phyloP scores from a whole-genome alignment of 2,888 invertebrate genomes.

The Pyrrhia umbra region DNA sequence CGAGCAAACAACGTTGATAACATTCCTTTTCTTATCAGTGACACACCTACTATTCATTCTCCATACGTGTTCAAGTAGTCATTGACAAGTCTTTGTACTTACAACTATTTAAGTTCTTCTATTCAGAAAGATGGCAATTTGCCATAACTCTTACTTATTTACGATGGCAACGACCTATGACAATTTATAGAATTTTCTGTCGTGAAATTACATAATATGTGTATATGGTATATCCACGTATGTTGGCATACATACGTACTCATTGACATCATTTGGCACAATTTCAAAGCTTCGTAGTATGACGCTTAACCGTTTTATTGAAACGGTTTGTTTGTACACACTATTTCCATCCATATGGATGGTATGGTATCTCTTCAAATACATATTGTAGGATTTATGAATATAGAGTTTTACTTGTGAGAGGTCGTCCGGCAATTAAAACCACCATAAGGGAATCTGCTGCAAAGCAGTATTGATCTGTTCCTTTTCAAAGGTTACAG shows the following conservation, averaged over 20 bases:
- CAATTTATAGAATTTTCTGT: conserved; percentile 19
- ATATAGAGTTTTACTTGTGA: too few species aligned
- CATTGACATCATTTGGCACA: conserved; percentile 32
- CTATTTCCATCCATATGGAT: neutral
- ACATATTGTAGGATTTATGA: too few species aligned
- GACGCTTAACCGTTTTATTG: neutral
- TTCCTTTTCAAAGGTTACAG: too few species aligned
- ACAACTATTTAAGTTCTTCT: neutral
- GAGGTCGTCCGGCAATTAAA: too few species aligned
- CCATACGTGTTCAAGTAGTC: conserved; percentile 14
- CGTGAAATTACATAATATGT: conserved; percentile 25
- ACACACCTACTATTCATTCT: conserved; percentile 48
- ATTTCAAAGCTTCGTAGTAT: conserved; percentile 10
- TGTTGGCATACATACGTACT: conserved; percentile 1
- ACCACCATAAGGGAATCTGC: too few species aligned
- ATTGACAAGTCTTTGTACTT: conserved; percentile 17
- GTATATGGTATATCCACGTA: conserved; percentile 10
- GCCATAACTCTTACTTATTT: conserved; percentile 14
- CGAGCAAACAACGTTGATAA: conserved; percentile 35
- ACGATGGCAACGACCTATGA: conserved; percentile 41
- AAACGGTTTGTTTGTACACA: neutral
- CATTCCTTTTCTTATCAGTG: conserved; percentile 46
- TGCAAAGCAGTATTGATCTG: too few species aligned
- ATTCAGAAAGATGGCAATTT: conserved; percentile 25
- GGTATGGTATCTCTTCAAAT: too few species aligned